Evolutionary conservation across 2,797 vertebrate species (phyloP), one percentile per base, ranked within the genome.

Genomic region (Ataeniobius toweri): DNA sequence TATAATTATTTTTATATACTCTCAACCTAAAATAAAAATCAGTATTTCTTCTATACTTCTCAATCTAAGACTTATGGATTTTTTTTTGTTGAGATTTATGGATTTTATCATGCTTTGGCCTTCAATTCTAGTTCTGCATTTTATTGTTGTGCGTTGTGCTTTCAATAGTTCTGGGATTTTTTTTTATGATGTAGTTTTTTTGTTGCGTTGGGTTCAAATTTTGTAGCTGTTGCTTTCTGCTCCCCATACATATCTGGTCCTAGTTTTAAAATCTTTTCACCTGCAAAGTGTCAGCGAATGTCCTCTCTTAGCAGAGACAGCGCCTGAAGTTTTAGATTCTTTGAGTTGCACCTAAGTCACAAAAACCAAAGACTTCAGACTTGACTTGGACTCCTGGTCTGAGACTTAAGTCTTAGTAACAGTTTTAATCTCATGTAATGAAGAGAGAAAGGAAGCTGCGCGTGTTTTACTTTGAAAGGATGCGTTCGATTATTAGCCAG

Each of bases 11-110:
- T 85, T 4, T 22, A 58, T 10, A 71, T 18, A 58, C 61, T 56
- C 53, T 76, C 75, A 78, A 28, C 41, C 51, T 36, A 12, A 55
- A 79, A 83, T 81, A 24, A 76, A 83, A 82, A 80, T 72, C 69
- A 72, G 28, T 76, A 73, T 73, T 56, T 51, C 71, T 51, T 39
- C 12, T 77, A 77, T 31, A 79, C 82, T 50, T 69, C 36, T 65
- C 22, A 22, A 72, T 75, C 13, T 48, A 44, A 44, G 39, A 22
- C 13, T 68, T 18, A 63, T 63, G 59, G 59, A 36, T 63, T 36
- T 41, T 5, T 24, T 36, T 18, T 36, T 31, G 26, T 41, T 67
- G 2, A 46, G 24, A 46, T 69, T 69, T 69, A 69, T 46, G 39
- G 12, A 44, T 69, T 69, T 22, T 18, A 16, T 53, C 16, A 53